Base-by-base conservation (phyloP, 2,113 vertebrate genomes). In the Xiphorhynchus elegans region DNA sequence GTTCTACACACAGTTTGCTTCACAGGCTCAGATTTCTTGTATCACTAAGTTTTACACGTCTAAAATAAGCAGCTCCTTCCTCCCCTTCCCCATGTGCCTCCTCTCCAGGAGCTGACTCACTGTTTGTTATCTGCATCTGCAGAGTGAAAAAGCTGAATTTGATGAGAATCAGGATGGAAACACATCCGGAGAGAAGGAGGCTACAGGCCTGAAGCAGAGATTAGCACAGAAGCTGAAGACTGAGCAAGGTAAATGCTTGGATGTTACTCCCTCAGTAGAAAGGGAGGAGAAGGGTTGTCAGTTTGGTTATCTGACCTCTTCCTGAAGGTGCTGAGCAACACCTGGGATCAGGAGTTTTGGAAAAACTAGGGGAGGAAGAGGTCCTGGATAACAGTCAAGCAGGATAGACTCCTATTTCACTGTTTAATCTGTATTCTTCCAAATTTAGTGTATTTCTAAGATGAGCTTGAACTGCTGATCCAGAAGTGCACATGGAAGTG, bases 91-190 rank as follows among this genome's bases (percentile, higher is more conserved):
- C 2, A 0, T n/a, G 37, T 62, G 59, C 67, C 70, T 87, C 67
- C 69, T n/a, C 46, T n/a, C 56, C 11, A 8, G 53, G 87, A 88
- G 50, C 63, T 81, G 86, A 89, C 59, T 84, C 68, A 49, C 93
- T 86, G 2, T 83, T 77, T 78, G 60, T 5, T 59, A 35, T 95
- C 44, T 74, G 2, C 89, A 20, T 84, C 87, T 92, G 77, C 92
- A 98, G 98, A 96, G 17, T 87, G 98, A 99, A 85, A 99, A 98
- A 96, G 98, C 97, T 96, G 99, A 98, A 73, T 98, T 97, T 91
- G 98, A 96, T 60, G 97, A 97, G 53, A 98, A 98, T 9, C 98
- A 97, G n/a, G 96, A 97, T 75, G 95, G 84, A 84, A 96, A 82
- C 35, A 39, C 91, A 39, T 97, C 92, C 35, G 97, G 97, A 72